phyloP scores from a whole-genome alignment of 2,797 vertebrate genomes.

The Silurus lanzhouensis region DNA sequence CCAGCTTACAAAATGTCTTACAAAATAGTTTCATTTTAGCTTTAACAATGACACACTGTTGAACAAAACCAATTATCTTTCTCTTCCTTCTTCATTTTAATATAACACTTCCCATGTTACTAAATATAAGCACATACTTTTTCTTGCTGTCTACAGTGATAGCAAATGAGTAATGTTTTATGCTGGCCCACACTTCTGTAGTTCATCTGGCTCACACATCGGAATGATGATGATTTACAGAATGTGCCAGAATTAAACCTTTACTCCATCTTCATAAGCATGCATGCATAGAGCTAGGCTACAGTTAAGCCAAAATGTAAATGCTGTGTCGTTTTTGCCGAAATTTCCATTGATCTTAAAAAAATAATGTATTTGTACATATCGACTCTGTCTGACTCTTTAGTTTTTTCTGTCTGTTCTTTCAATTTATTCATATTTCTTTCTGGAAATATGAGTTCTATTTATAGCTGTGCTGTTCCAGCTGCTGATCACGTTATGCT shows the following conservation, averaged over 20 bases:
- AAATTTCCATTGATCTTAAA: neutral
- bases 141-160: constrained; percentile 31
- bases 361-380: neutral
- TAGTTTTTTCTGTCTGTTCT: constrained; percentile 34
- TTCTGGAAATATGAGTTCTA: neutral
- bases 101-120: neutral
- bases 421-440: constrained; percentile 11
- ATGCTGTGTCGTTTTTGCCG: neutral
- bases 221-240: neutral
- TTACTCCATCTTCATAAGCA: neutral
- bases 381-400: constrained; percentile 30
- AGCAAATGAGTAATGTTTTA: constrained; percentile 6
- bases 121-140: constrained; percentile 34
- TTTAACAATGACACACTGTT: neutral
- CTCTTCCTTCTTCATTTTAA: neutral
- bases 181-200: constrained; percentile 2
- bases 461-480: constrained; percentile 32
- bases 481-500: constrained; percentile 59
- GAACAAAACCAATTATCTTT: neutral
- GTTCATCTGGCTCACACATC: neutral
- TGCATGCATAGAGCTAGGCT: neutral
- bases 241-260: neutral
- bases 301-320: neutral
- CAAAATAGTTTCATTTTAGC: neutral
- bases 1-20: neutral